Conservation (phyloP, 2,113 vertebrate genomes). For the Craseonycteris thonglongyai region DNA sequence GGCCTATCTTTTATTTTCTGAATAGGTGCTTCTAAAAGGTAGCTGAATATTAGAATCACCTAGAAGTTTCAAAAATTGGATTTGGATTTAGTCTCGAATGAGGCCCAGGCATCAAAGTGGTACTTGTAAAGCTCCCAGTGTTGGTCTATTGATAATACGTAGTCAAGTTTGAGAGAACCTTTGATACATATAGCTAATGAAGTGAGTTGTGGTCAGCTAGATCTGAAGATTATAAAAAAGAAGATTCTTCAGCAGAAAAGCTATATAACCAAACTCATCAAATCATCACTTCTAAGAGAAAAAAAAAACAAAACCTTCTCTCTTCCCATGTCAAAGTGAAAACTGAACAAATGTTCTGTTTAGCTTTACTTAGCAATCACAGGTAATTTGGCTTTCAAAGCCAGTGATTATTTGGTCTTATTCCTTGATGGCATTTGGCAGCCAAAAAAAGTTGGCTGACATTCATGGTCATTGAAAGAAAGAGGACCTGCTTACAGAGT, state of each 20-base stretch:
- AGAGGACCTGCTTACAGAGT: constrained; percentile 2
- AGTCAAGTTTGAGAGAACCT: background rate
- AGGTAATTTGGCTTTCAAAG: constrained; percentile 48
- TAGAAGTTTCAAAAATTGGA: background rate
- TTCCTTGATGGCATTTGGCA: constrained; percentile 47
- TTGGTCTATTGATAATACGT: background rate
- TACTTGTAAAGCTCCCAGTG: background rate
- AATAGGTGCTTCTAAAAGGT: background rate
- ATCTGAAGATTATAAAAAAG: background rate
- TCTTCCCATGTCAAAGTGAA: background rate
- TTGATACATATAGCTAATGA: background rate
- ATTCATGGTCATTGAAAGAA: constrained; percentile 28
- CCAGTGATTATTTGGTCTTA: constrained; percentile 32
- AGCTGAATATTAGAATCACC: background rate
- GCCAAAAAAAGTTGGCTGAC: constrained; percentile 20
- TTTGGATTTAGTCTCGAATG: background rate
- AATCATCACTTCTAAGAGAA: background rate
- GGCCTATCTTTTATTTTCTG: background rate
- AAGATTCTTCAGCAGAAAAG: background rate
- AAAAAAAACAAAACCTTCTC: background rate
- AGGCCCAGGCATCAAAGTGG: background rate
- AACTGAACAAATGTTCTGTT: constrained; percentile 17
- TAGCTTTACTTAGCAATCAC: background rate
- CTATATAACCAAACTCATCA: background rate
- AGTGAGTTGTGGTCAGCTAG: background rate